These are phyloP conservation scores for Micronycteris hirsuta DNA, from an alignment of 2,113 vertebrate genomes.

Conservation along the genomic window DNA sequence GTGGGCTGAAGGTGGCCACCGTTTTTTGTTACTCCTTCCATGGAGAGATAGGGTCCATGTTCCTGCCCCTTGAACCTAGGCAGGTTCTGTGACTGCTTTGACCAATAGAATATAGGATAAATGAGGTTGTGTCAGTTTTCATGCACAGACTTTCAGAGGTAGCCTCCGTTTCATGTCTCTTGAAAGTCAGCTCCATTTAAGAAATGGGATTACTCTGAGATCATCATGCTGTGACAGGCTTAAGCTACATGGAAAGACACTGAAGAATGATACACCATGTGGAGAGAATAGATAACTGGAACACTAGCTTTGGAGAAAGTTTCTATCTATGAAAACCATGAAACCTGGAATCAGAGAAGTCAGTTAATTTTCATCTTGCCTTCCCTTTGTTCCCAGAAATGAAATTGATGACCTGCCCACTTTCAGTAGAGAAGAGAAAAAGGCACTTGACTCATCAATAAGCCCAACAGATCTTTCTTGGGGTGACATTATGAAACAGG, in stretches of 20 bases:
- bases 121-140: neutral
- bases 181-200: neutral
- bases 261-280: neutral
- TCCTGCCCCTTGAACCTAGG: neutral
- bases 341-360: neutral
- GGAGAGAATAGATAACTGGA: neutral
- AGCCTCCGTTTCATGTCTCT: neutral
- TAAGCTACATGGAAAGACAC: neutral
- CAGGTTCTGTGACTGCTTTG: neutral
- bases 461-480: neutral
- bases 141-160: neutral
- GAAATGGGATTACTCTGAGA: neutral
- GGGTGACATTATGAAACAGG: neutral
- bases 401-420: neutral
- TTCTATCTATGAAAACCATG: neutral
- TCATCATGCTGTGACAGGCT: neutral
- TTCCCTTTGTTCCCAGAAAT: neutral
- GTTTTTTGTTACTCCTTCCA: neutral
- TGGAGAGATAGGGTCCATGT: neutral
- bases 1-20: neutral
- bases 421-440: neutral
- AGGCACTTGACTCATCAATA: neutral
- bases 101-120: neutral
- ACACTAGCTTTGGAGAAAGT: neutral
- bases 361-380: neutral